Evolutionary conservation across 2,888 invertebrate genomes (phyloP).

Genomic region (Myathropa florea): DNA sequence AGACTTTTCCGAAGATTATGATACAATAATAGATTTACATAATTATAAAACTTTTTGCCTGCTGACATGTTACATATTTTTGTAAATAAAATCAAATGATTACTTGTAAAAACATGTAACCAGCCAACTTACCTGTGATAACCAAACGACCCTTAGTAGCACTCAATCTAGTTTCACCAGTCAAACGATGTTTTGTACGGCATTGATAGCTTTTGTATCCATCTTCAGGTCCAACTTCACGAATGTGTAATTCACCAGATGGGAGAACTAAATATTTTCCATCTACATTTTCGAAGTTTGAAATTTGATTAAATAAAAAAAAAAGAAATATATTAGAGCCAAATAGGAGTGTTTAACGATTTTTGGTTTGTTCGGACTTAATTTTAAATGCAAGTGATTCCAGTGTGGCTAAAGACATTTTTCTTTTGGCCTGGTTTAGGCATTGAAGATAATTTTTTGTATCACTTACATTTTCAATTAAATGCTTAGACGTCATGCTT

Average conservation of each 20-base stretch:
- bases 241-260: slow-evolving; percentile 96
- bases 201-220: slow-evolving; percentile 97
- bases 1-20: too few relatives aligned
- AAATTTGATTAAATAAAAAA: background rate
- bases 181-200: slow-evolving; percentile 94
- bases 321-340: slow-evolving; percentile 34
- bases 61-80: slow-evolving; percentile 45
- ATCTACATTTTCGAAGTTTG: slow-evolving; percentile 83
- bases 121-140: slow-evolving; percentile 92
- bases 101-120: slow-evolving; percentile 10
- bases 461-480: slow-evolving; percentile 49
- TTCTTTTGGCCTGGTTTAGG: too few relatives aligned
- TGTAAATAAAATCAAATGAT: slow-evolving; percentile 34
- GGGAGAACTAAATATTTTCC: slow-evolving; percentile 97
- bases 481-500: slow-evolving; percentile 61
- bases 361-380: slow-evolving; percentile 17
- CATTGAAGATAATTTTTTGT: background rate
- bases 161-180: slow-evolving; percentile 95
- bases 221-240: slow-evolving; percentile 96
- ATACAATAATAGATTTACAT: background rate
- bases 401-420: background rate
- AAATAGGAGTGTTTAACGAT: background rate
- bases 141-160: slow-evolving; percentile 96
- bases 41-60: background rate
- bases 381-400: slow-evolving; percentile 51